A percentile compares a stretch with the other conserved stretches of the same genome.
phyloP scores from a whole-genome alignment of 2,888 invertebrate genomes.

The Conops quadrifasciatus region DNA sequence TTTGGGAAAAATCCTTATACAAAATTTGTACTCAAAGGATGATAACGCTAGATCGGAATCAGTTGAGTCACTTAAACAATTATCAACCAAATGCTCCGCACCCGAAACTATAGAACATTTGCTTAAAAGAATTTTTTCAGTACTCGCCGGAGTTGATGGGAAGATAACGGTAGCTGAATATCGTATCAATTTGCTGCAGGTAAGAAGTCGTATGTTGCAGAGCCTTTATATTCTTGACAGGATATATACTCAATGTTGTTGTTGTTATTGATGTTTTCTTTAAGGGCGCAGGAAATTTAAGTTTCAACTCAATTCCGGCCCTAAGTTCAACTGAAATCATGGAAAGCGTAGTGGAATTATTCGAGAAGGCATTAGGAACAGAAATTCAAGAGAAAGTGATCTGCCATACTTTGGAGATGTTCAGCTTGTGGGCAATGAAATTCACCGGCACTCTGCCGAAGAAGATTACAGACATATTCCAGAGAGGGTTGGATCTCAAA shows the following conservation, averaged over 20 bases:
- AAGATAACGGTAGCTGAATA: slow-evolving; percentile 89
- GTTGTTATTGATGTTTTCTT: slow-evolving; percentile 39
- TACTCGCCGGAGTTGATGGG: slow-evolving; percentile 88
- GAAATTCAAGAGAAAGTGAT: slow-evolving; percentile 95
- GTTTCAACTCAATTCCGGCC: slow-evolving; percentile 73
- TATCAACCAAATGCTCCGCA: slow-evolving; percentile 78
- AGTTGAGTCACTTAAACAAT: slow-evolving; percentile 73
- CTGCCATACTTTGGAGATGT: slow-evolving; percentile 80
- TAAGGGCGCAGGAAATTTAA: slow-evolving; percentile 77
- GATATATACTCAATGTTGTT: background rate
- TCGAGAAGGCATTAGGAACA: slow-evolving; percentile 80
- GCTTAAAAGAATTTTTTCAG: slow-evolving; percentile 76
- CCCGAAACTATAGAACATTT: slow-evolving; percentile 73
- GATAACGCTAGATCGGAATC: slow-evolving; percentile 79
- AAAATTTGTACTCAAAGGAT: slow-evolving; percentile 86
- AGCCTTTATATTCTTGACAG: background rate
- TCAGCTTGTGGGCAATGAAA: slow-evolving; percentile 80
- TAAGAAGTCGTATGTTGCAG: slow-evolving; percentile 53
- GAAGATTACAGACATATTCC: slow-evolving; percentile 73
- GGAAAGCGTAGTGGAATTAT: slow-evolving; percentile 72
- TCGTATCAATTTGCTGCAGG: slow-evolving; percentile 84
- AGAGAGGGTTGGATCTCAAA: slow-evolving; percentile 80
- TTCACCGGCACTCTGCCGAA: slow-evolving; percentile 73
- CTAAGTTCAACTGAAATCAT: slow-evolving; percentile 70
- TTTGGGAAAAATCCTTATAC: slow-evolving; percentile 82